These are phyloP conservation scores for Centruroides sculpturatus DNA, from an alignment of 1,140 invertebrate genomes.

Conservation along the genomic window DNA sequence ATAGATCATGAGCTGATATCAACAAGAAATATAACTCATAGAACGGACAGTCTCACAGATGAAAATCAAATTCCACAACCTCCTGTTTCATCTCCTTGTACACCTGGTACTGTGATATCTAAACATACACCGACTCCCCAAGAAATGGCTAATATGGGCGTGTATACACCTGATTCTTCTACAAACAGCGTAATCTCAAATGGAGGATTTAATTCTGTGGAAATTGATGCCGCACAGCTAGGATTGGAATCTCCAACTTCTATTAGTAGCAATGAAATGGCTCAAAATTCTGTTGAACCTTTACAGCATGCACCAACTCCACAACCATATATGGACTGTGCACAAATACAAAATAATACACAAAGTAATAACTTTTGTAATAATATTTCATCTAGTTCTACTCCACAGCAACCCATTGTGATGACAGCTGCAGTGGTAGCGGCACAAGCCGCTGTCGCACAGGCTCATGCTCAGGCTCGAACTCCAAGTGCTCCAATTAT, in stretches of 20 bases:
- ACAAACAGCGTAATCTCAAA: conserved; percentile 64
- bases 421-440: conserved; percentile 12
- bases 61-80: too few species aligned
- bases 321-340: conserved; percentile 40
- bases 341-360: conserved; percentile 19
- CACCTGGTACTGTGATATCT: conserved; percentile 7
- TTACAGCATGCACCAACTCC: conserved; percentile 29
- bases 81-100: conserved; percentile 2
- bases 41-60: too few species aligned
- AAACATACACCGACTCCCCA: conserved; percentile 14
- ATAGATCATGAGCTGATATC: too few species aligned
- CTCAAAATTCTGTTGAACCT: conserved; percentile 36
- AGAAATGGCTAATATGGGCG: conserved; percentile 55
- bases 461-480: conserved; percentile 12
- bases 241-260: conserved; percentile 72
- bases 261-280: conserved; percentile 62
- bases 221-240: conserved; percentile 65
- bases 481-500: conserved; percentile 1
- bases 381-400: conserved; percentile 3
- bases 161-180: conserved; percentile 67
- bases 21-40: too few species aligned
- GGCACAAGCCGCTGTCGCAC: conserved; percentile 13
- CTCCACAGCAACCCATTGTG: conserved; percentile 1
- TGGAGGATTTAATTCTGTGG: conserved; percentile 46
- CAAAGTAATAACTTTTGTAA: conserved; percentile 1